A percentile compares a stretch with the other conserved stretches of the same genome.
phyloP scores from a whole-genome alignment of 2,797 vertebrate species.

The Gouania willdenowi region DNA sequence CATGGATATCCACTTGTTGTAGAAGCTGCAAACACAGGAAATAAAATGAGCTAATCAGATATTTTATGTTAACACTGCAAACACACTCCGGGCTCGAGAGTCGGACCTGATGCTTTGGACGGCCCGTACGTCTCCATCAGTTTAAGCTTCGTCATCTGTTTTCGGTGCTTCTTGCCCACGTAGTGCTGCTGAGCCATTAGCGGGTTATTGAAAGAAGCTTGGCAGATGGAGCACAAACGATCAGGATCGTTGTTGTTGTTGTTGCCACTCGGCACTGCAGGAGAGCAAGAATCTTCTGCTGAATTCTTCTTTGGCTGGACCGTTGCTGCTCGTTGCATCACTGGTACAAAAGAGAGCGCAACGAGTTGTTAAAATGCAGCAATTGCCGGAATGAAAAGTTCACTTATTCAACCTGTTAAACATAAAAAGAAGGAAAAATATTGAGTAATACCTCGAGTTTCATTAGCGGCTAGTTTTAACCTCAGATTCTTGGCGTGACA shows the following conservation, averaged over 20 bases:
- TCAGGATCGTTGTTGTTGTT: constrained; percentile 73
- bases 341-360: constrained; percentile 1
- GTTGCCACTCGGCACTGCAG: constrained; percentile 28
- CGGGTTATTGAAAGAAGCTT: constrained; percentile 94
- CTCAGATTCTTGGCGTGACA: constrained; percentile 92
- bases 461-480: constrained; percentile 78
- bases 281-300: neutral
- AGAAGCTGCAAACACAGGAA: constrained; percentile 70
- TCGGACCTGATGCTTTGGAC: constrained; percentile 67
- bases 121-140: constrained; percentile 91
- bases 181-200: constrained; percentile 97
- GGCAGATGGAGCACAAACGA: constrained; percentile 93
- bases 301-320: constrained; percentile 50
- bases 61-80: too few species aligned
- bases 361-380: too few species aligned
- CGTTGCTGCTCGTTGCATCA: constrained; percentile 18
- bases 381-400: too few species aligned
- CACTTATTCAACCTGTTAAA: too few species aligned
- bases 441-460: constrained; percentile 83
- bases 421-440: too few species aligned
- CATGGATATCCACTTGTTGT: constrained; percentile 88
- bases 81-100: neutral
- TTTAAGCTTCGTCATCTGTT: constrained; percentile 91
- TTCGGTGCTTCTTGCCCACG: constrained; percentile 93
- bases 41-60: neutral